Evolutionary conservation across 2,113 vertebrate genomes (phyloP), one percentile per base, ranked within the genome.

Genomic region (Globicephala melas): DNA sequence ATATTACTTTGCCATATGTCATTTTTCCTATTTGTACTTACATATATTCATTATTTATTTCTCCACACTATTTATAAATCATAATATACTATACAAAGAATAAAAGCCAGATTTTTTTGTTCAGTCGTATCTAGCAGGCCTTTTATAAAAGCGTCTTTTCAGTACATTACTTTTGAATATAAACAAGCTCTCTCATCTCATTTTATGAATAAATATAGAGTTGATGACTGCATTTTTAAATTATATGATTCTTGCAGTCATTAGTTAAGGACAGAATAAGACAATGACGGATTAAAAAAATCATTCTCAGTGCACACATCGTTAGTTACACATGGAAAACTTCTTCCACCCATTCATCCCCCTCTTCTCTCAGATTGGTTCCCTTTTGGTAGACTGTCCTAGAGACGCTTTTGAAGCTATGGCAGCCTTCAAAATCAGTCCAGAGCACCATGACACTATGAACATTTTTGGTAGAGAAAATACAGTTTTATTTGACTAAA

Each of bases 121-220:
- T 13, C 36, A 47, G 4, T 41, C 50, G 1, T 82, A 65, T 63
- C 63, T 70, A 77, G 71, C 6, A 71, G 38, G 12, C 0, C 26
- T 85, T 96, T 89, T 86, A 58, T 84, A 47, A 77, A 92, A 92
- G n/a, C 84, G 14, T 95, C 73, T 97, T 97, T 98, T 98, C 74
- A 96, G 41, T 70, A 95, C 92, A 82, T 97, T 94, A 65, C 6
- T 92, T 94, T 60, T 91, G 77, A 96, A 50, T 6, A 82, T 96
- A 97, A 6, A 77, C 87, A 98, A 44, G 33, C 93, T 93, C 89
- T 92, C 91, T 96, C 79, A 87, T 80, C 94, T 97, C 86, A 74
- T 95, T 98, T 98, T 90, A 96, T 93, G 84, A 98, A 95, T 90
- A 96, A 97, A 83, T 70, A 58, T 87, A 91, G 88, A 86, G 44